These are phyloP conservation scores for Euura lappo DNA, from an alignment of 1,140 invertebrate species.

Conservation along the genomic window DNA sequence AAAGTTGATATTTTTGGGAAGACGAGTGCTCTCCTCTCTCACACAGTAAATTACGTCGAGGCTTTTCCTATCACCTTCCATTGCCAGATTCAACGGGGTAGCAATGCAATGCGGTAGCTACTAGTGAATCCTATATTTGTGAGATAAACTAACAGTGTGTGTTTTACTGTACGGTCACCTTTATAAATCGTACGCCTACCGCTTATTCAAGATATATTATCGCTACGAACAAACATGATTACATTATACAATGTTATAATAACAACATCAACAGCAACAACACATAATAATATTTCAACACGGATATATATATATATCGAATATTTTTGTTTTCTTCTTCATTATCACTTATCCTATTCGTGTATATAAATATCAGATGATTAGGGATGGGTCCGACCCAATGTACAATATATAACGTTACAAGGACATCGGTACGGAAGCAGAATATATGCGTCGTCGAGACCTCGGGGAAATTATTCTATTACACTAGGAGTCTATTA, in stretches of 20 bases:
- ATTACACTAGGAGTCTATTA: neutral
- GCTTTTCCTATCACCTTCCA: no score
- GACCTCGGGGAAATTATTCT: neutral
- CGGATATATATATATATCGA: slow-evolving; percentile 43
- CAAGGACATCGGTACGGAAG: neutral
- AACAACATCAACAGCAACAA: slow-evolving; percentile 62
- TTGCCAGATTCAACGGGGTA: no score
- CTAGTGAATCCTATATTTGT: no score
- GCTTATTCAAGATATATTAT: neutral
- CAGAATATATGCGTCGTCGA: neutral
- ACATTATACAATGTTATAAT: slow-evolving; percentile 38
- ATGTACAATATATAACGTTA: slow-evolving; percentile 1
- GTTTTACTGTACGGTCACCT: no score
- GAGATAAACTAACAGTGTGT: no score
- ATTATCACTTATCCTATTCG: no score
- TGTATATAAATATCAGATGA: slow-evolving; percentile 25
- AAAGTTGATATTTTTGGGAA: no score
- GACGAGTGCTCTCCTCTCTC: no score
- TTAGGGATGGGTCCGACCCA: neutral
- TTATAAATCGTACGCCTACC: no score
- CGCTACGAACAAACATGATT: neutral
- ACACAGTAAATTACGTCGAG: no score
- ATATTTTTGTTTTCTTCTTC: neutral
- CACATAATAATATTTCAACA: slow-evolving; percentile 55
- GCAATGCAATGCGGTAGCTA: no score